Evolutionary conservation across 2,888 invertebrate species (phyloP), one percentile per base, ranked within the genome.

Genomic region (Drosophila affinis): DNA sequence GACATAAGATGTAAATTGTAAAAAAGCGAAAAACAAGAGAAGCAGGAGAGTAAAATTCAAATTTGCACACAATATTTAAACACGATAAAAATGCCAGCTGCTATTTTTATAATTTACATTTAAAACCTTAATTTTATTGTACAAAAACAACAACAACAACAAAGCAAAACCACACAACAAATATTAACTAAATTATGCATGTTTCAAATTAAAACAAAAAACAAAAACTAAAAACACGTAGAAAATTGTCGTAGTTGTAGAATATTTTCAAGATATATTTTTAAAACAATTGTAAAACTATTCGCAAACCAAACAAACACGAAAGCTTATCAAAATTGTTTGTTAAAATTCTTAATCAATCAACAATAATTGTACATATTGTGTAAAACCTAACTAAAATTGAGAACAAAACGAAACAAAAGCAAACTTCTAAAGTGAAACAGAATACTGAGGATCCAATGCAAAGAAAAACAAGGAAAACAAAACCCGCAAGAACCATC

Each of bases 1-100:
- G 70, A 76, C 72, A 75, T 77, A 76, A 76, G 77, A 76, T 85
- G 85, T 85, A 85, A 85, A 88, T 78, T 87, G 78, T 87, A 87
- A 69, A 76, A 76, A 76, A 75, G 71, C 57, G 53, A 62, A 72
- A 63, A 76, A 58, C 51, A 73, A 61, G 67, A 64, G 34, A 56
- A 44, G 54, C 24, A 63, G 56, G 62, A 58, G 58, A 47, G 39
- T 39, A 62, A 62, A 52, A 78, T 45, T 44, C 63, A 63, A 62
- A 56, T 62, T 63, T 55, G 21, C 56, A 57, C 62, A 68, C 68
- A 51, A 53, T 58, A 68, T 51, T 48, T 18, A 72, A 59, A 55
- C 39, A 27, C 44, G 57, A 54, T 12, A 21, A 73, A 58, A 69
- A 69, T 64, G 62, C 63, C 68, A 77, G 69, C 84, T 78, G 76